phyloP scores from a whole-genome alignment of 2,797 vertebrate species.

The Mormyrops boulengeri region DNA sequence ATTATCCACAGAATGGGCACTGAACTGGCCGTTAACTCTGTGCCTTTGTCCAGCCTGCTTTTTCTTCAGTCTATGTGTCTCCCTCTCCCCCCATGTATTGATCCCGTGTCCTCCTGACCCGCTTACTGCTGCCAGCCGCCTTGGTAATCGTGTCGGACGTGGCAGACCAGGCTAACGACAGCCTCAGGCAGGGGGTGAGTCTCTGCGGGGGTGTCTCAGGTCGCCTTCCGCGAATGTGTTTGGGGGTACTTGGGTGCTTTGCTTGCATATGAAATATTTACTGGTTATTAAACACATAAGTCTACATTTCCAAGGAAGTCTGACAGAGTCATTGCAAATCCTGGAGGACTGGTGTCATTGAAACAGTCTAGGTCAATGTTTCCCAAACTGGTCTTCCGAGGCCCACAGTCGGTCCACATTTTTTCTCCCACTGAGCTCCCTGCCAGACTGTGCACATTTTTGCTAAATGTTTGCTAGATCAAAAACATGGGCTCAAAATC shows the following conservation, averaged over 20 bases:
- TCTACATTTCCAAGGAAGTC: background rate
- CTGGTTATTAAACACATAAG: background rate
- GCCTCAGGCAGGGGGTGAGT: constrained; percentile 88
- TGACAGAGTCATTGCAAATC: background rate
- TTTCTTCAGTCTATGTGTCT: background rate
- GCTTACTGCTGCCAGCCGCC: constrained; percentile 61
- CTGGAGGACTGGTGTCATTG: background rate
- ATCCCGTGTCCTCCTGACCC: background rate
- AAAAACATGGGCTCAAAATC: background rate
- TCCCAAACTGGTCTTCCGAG: background rate
- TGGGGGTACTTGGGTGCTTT: background rate
- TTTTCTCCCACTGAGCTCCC: background rate
- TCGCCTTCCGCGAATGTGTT: background rate
- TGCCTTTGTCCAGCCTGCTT: background rate
- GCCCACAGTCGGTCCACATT: background rate
- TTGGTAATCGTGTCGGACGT: constrained; percentile 77
- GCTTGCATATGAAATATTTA: background rate
- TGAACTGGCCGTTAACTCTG: background rate
- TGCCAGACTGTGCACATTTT: background rate
- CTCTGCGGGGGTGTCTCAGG: background rate
- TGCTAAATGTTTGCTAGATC: background rate
- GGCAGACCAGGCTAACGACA: constrained; percentile 78
- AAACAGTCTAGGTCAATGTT: background rate
- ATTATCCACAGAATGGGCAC: background rate
- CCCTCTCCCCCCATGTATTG: constrained; percentile 10